phyloP scores from a whole-genome alignment of 2,113 vertebrate species.

The Lepisosteus osseus region DNA sequence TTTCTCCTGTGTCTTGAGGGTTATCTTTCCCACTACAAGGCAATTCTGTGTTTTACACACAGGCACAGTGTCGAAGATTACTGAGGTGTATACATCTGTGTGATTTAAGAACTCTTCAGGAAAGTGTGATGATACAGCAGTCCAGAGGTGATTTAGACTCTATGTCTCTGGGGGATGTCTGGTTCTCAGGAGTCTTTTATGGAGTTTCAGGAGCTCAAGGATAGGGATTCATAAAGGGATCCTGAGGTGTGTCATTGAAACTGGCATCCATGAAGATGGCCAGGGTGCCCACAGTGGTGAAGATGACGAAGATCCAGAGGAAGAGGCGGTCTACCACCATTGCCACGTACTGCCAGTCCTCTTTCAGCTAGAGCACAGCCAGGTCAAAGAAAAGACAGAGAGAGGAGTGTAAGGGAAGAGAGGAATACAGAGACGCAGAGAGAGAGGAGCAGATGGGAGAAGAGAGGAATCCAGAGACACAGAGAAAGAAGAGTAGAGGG shows the following conservation, averaged over 20 bases:
- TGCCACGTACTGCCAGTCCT: constrained; percentile 78
- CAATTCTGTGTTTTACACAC: not conserved
- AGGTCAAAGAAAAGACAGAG: not conserved
- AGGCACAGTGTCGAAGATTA: not conserved
- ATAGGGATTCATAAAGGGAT: constrained; percentile 56
- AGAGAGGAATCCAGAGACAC: not conserved
- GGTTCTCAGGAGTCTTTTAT: no score
- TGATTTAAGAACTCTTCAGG: not conserved
- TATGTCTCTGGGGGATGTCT: constrained; percentile 25
- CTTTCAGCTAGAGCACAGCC: constrained; percentile 52
- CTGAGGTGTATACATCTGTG: no score
- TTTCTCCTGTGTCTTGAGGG: no score
- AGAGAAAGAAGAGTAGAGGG: not conserved
- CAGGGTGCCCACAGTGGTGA: constrained; percentile 71
- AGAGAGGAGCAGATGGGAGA: not conserved
- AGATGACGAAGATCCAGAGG: constrained; percentile 69
- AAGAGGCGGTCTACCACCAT: constrained; percentile 78
- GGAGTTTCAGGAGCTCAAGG: not conserved
- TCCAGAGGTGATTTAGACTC: not conserved
- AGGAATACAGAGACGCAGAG: not conserved
- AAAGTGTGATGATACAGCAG: not conserved
- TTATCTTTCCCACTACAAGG: not conserved
- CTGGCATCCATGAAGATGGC: constrained; percentile 67
- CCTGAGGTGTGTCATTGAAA: constrained; percentile 62
- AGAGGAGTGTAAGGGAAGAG: not conserved